phyloP scores from a whole-genome alignment of 2,113 vertebrate genomes.

The Agelaius phoeniceus region DNA sequence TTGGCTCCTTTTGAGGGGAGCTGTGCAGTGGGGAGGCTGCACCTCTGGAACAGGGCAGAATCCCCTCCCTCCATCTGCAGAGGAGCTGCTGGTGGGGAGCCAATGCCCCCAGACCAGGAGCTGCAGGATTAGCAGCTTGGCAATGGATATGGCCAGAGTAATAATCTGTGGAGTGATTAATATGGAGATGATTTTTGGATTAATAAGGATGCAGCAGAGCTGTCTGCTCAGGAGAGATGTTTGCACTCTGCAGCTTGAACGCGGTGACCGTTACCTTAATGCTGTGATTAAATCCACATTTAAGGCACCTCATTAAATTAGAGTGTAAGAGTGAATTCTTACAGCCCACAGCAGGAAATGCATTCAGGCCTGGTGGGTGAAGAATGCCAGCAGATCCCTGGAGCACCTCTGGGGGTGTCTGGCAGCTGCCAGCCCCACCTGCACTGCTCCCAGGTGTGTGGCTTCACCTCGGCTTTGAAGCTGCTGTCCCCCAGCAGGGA shows the following conservation, averaged over 20 bases:
- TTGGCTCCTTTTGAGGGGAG: fast-evolving
- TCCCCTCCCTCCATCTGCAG: background rate
- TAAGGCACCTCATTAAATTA: slow-evolving; percentile 42
- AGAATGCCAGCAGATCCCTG: background rate
- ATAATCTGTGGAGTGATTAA: slow-evolving; percentile 29
- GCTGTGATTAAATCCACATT: slow-evolving; percentile 34
- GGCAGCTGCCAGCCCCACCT: background rate
- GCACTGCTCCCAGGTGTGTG: fast-evolving
- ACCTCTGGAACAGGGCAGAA: background rate
- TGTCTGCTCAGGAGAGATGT: background rate
- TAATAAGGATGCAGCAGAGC: slow-evolving; percentile 38
- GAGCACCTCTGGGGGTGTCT: background rate
- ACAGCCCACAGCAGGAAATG: background rate
- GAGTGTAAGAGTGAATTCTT: background rate
- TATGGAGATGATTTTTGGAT: slow-evolving; percentile 35
- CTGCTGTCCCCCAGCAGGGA: background rate
- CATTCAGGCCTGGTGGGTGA: background rate
- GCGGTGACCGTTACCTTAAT: slow-evolving; percentile 36
- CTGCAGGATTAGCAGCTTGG: background rate
- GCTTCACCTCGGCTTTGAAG: background rate
- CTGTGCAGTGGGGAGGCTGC: background rate
- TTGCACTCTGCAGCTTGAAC: background rate
- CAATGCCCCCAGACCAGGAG: background rate
- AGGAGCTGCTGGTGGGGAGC: background rate
- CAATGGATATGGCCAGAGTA: background rate